Evolutionary conservation across 1,140 invertebrate species (phyloP), one percentile per base, ranked within the genome.

Genomic region (Nephila pilipes): DNA sequence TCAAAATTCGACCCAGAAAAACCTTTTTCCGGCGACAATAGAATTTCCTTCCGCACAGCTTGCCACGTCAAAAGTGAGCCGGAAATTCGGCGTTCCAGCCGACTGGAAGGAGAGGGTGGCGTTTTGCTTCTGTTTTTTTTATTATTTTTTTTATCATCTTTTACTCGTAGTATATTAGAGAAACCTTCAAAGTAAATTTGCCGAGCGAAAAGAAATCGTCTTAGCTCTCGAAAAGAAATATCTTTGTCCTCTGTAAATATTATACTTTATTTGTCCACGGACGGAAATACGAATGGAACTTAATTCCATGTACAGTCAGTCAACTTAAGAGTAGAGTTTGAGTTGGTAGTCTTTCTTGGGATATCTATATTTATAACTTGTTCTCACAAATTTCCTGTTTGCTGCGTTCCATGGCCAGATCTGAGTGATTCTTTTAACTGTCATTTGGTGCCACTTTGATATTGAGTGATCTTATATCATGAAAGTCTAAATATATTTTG

Each of bases 1-100:
- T 69, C 54, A 55, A 46, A 79, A 79, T 89, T 69, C 38, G 63
- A 89, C 63, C 63, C 65, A 89, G 87, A 75, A 69, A 90, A 60
- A 81, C 54, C 88, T 90, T 90, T 90, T 90, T 90, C 88, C 88
- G 88, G 69, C 88, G 88, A 90, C 88, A 90, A 81, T 90, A 90
- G 88, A 90, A 81, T 90, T 90, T 90, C 88, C 88, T 90, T 90
- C 88, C 88, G 69, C 55, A 54, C 65, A 22, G 25, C 63, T 36
- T 79, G 54, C 46, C 32, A 89, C 87, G 87, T 89, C 87, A 89
- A 89, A 18, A 36, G 54, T 79, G 60, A 90, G 75, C 75, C 88
- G 88, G 88, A 90, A 90, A 90, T 90, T 90, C 54, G 69, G 87
- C 22, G 60, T 55, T 89, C 69, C 63, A 89, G 65, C 63, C 87